These are phyloP conservation scores for Myrmecobius fasciatus DNA, from an alignment of 2,113 vertebrate genomes.

Conservation along the genomic window DNA sequence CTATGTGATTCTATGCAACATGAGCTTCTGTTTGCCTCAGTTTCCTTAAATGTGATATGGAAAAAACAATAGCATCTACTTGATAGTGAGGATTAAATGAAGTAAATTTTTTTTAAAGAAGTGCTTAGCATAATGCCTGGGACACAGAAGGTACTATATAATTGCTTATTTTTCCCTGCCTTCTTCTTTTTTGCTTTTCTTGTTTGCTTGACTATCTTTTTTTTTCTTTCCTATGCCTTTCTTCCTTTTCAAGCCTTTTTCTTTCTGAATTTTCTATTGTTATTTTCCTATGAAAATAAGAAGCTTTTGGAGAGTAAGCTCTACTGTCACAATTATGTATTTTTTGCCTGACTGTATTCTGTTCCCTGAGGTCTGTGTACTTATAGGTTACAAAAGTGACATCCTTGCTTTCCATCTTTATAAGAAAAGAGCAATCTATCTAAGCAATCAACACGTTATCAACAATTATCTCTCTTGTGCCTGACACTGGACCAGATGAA, in stretches of 20 bases:
- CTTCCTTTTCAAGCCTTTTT: background rate
- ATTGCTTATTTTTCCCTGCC: background rate
- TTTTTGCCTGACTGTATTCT: background rate
- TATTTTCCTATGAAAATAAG: background rate
- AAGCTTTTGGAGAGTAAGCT: no score
- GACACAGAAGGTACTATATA: background rate
- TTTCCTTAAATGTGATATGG: background rate
- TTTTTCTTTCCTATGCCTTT: background rate
- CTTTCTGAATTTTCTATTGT: background rate
- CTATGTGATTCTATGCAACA: background rate
- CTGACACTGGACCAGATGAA: background rate
- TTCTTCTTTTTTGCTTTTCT: background rate
- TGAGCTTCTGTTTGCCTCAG: background rate
- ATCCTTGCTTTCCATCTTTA: background rate
- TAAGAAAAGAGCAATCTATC: background rate
- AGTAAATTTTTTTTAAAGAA: background rate
- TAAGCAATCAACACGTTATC: background rate
- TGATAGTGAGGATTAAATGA: background rate
- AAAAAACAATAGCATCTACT: background rate
- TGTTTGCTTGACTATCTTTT: background rate
- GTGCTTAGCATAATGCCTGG: background rate
- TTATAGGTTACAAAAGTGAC: background rate
- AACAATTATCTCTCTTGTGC: background rate
- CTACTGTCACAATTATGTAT: background rate
- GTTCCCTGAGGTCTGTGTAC: background rate